Base-by-base conservation (phyloP, 2,888 invertebrate species). In the Suillia variegata region DNA sequence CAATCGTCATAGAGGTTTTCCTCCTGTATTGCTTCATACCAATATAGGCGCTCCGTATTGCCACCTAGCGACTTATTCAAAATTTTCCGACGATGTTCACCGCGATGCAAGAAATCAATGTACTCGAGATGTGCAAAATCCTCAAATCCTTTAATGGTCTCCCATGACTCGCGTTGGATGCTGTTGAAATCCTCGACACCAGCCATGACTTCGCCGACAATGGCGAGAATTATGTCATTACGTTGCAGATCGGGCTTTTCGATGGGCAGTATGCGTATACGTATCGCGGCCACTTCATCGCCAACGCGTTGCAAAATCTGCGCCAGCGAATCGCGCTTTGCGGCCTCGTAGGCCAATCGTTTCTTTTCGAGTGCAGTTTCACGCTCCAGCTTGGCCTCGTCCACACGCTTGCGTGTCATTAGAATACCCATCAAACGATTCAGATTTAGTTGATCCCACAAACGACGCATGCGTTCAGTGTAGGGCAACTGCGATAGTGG, bases 341-440 rank as follows among this genome's bases (percentile, higher is more conserved):
- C 72, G 2, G 69, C 74, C 80, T 83, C 65, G 59, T 80, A 82
- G 20, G 85, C 85, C 1, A 89, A 85, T 0, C 87, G 87, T 38
- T 89, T 87, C 65, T 87, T 86, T 68, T 91, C 91, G 65, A 90
- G 86, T 4, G 82, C 82, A 80, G 71, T 91, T 84, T 62, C 88
- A 82, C 76, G 84, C 77, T 79, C 88, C 84, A 82, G 59, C 54
- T 80, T 75, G 54, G 75, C 77, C 10, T 77, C 78, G 59, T 82
- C 79, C 53, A 82, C 79, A 45, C 73, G 75, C 55, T 81, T 80
- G 24, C 81, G 78, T 0, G 78, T 71, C 81, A 82, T 82, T 10
- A 82, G 61, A 49, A 80, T 76, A 20, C 70, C 75, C 67, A 82
- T 69, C 75, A 91, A 87, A 1, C 89, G 84, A 65, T 86, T 86